Evolutionary conservation across 2,113 vertebrate genomes (phyloP).

Genomic region (Gobius niger): DNA sequence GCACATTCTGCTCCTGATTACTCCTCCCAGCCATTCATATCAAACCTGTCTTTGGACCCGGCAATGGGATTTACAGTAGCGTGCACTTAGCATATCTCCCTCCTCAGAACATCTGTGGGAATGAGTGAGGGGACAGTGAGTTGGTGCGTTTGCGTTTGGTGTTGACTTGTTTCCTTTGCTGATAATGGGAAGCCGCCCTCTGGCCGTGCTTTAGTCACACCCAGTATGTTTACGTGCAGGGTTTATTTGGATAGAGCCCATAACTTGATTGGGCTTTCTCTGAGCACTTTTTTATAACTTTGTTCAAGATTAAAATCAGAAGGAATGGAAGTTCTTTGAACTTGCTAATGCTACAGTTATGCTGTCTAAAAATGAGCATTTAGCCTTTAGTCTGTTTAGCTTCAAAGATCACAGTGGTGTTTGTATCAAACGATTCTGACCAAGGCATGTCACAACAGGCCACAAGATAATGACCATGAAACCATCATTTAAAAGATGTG

Average conservation of each 20-base stretch:
- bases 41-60: constrained; percentile 31
- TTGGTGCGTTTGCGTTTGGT: constrained; percentile 49
- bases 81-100: constrained; percentile 27
- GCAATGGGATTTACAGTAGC: constrained; percentile 37
- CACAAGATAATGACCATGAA: too few species aligned
- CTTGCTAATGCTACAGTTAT: too few species aligned
- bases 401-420: too few species aligned
- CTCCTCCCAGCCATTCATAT: constrained; percentile 22
- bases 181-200: constrained; percentile 42
- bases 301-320: too few species aligned
- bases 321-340: too few species aligned
- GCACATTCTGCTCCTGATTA: constrained; percentile 49
- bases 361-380: too few species aligned
- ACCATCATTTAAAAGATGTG: too few species aligned
- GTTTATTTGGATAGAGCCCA: not conserved
- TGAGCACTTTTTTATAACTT: too few species aligned
- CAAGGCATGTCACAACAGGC: too few species aligned
- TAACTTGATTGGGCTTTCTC: not conserved
- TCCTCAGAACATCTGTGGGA: constrained; percentile 17
- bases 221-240: constrained; percentile 7
- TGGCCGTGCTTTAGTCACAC: constrained; percentile 51
- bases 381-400: too few species aligned
- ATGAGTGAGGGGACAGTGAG: constrained; percentile 18
- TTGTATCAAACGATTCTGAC: too few species aligned
- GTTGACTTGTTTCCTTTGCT: constrained; percentile 46